Conservation (phyloP, 2,888 invertebrate genomes). For the Cephus rjabovi region DNA sequence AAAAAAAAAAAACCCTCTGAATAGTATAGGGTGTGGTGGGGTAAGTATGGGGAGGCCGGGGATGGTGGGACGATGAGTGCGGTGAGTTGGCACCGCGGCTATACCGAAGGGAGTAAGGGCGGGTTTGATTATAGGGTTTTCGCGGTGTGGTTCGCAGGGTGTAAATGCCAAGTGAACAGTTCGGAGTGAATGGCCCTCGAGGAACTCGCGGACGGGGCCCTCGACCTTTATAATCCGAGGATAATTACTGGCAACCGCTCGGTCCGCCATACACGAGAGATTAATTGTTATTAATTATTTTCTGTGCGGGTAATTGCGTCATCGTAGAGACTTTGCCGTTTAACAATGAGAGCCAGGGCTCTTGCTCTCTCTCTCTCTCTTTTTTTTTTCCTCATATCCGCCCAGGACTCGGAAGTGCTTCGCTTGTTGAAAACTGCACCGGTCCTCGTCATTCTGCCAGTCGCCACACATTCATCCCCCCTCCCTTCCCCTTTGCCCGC, state of each 20-base stretch:
- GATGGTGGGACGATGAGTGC: not conserved
- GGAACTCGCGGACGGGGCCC: slow-evolving; percentile 44
- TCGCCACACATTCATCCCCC: not conserved
- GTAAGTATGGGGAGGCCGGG: not conserved
- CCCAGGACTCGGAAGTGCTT: slow-evolving; percentile 45
- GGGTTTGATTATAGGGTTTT: not conserved
- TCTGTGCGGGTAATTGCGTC: slow-evolving; percentile 59
- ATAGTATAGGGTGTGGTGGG: not conserved
- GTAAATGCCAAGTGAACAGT: slow-evolving; percentile 65
- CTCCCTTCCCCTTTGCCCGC: not conserved
- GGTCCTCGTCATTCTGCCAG: not conserved
- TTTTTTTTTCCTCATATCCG: not conserved
- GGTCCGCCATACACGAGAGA: slow-evolving; percentile 59
- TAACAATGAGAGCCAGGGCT: slow-evolving; percentile 58
- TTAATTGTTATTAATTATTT: slow-evolving; percentile 68
- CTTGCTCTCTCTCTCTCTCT: not conserved
- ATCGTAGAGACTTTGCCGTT: slow-evolving; percentile 53
- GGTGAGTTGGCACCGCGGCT: not conserved
- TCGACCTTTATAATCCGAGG: slow-evolving; percentile 66
- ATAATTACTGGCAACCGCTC: slow-evolving; percentile 57
- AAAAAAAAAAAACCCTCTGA: slow-evolving; percentile 8
- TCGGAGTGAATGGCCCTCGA: slow-evolving; percentile 62
- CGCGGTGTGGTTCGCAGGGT: slow-evolving; percentile 46
- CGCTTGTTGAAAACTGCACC: slow-evolving; percentile 55
- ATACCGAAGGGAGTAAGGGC: not conserved